Evolutionary conservation across 1,140 invertebrate genomes (phyloP).

Genomic region (Asbolus verrucosus): DNA sequence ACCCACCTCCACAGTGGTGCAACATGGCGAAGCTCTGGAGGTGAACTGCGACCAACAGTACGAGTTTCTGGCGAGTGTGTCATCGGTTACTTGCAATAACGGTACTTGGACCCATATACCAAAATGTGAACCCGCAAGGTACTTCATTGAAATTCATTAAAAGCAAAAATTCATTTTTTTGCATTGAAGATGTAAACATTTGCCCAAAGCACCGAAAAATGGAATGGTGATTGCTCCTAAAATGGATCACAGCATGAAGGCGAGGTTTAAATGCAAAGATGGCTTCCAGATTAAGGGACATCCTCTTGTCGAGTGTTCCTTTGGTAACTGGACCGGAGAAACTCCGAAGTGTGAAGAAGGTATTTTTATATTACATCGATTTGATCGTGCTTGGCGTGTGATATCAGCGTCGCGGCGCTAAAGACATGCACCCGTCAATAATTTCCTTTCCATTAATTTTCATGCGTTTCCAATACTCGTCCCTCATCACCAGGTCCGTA

Average conservation of each 20-base stretch:
- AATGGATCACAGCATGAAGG: conserved; percentile 94
- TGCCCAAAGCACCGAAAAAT: conserved; percentile 88
- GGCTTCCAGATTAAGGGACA: conserved; percentile 85
- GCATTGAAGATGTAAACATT: conserved; percentile 79
- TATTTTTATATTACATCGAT: conserved; percentile 60
- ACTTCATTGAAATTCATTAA: conserved; percentile 8
- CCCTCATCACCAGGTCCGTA: neutral
- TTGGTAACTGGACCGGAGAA: conserved; percentile 93
- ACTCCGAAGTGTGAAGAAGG: conserved; percentile 87
- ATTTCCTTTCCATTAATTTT: conserved; percentile 2
- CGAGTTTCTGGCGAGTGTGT: conserved; percentile 83
- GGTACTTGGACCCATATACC: conserved; percentile 96
- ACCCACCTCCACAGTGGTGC: conserved; percentile 75
- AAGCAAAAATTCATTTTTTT: conserved; percentile 32
- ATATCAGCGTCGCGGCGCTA: too few species aligned
- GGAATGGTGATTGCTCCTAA: conserved; percentile 97
- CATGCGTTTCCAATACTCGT: neutral
- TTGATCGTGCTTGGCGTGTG: neutral
- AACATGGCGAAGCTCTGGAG: conserved; percentile 86
- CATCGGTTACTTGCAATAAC: conserved; percentile 89
- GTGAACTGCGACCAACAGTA: conserved; percentile 90
- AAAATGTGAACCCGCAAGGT: conserved; percentile 62
- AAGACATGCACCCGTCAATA: neutral
- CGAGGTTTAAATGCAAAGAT: conserved; percentile 91
- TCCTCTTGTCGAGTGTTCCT: conserved; percentile 85